A percentile compares a stretch with the other conserved stretches of the same genome.
Conservation (phyloP, 2,797 vertebrate genomes). For the Propithecus deckenii region DNA sequence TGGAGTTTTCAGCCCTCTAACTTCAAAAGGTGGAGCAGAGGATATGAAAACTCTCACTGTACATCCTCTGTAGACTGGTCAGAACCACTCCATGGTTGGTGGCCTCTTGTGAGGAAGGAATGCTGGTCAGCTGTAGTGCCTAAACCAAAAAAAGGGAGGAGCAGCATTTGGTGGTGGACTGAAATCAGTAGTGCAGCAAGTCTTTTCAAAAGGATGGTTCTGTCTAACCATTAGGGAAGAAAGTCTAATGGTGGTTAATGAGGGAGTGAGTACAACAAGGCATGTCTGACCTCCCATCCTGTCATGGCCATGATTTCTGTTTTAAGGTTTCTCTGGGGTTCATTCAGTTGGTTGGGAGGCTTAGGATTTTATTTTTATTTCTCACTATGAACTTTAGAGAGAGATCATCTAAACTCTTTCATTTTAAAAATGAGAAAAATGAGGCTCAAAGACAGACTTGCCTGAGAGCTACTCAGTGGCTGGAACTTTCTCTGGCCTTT, state of each 20-base stretch:
- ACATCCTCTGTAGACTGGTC: background rate
- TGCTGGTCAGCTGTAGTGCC: background rate
- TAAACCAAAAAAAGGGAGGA: background rate
- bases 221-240: background rate
- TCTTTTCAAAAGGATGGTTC: background rate
- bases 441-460: background rate
- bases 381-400: background rate
- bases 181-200: background rate
- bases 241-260: background rate
- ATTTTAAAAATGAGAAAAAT: background rate
- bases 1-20: background rate
- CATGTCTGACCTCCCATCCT: background rate
- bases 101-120: background rate
- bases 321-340: background rate
- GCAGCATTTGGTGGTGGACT: background rate
- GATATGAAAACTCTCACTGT: background rate
- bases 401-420: background rate
- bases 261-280: background rate
- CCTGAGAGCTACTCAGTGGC: background rate
- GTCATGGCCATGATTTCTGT: background rate
- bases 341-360: background rate
- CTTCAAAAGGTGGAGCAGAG: background rate
- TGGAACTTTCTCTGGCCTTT: background rate
- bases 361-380: background rate
- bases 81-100: background rate